Percentiles rank a stretch among this genome's conserved stretches.
Conservation (phyloP, 2,113 vertebrate species). For the Turdus rufiventris region DNA sequence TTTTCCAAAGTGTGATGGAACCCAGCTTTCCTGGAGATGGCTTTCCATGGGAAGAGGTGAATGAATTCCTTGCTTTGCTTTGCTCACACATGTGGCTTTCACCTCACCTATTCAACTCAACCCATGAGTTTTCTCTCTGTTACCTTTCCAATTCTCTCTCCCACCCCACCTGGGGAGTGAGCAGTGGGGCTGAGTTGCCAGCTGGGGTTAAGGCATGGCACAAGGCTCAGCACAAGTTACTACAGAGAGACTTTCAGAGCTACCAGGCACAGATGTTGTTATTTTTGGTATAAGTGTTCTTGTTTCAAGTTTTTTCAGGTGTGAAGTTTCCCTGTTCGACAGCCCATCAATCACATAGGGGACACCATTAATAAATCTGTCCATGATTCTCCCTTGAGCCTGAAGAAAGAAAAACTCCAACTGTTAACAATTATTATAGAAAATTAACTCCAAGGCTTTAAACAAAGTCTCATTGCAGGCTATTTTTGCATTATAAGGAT, state of each 20-base stretch:
- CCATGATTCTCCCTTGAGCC: slow-evolving; percentile 43
- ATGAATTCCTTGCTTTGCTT: not conserved
- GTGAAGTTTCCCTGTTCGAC: slow-evolving; percentile 48
- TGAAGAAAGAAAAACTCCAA: slow-evolving; percentile 49
- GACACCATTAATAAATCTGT: slow-evolving; percentile 65
- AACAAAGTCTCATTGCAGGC: slow-evolving; percentile 31
- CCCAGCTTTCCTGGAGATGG: not conserved
- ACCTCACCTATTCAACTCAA: not conserved
- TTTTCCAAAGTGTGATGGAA: not conserved
- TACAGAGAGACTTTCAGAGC: not conserved
- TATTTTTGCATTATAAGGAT: not conserved
- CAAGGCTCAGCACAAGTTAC: not conserved
- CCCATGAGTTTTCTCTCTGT: not conserved
- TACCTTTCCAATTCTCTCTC: not conserved
- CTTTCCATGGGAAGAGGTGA: not conserved
- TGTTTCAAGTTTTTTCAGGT: slow-evolving; percentile 59
- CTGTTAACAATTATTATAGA: slow-evolving; percentile 57
- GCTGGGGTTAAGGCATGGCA: not conserved
- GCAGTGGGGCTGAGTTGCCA: not conserved
- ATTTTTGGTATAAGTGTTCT: slow-evolving; percentile 52
- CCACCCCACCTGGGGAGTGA: fast-evolving
- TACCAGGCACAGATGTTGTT: not conserved
- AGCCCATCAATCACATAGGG: slow-evolving; percentile 52
- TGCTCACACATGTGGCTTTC: not conserved
- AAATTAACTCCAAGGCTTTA: slow-evolving; percentile 58